phyloP scores from a whole-genome alignment of 2,113 vertebrate species.

The Polyodon spathula region DNA sequence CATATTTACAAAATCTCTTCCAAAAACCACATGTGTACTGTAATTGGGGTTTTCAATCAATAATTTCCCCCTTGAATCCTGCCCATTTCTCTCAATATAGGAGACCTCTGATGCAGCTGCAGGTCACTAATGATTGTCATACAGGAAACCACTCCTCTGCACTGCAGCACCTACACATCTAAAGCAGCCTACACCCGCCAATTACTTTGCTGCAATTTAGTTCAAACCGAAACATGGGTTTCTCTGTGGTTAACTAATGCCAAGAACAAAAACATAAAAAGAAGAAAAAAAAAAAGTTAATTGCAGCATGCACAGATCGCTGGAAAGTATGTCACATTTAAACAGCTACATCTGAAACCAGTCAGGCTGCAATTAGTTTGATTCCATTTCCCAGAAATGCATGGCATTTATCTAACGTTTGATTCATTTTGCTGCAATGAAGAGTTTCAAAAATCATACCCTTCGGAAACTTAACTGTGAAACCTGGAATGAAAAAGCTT shows the following conservation, averaged over 20 bases:
- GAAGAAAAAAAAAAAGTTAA: neutral
- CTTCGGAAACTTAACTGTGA: too few species aligned
- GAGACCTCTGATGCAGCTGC: too few species aligned
- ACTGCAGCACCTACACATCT: too few species aligned
- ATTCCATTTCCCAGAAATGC: neutral
- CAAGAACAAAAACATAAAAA: neutral
- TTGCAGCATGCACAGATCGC: neutral
- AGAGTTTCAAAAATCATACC: too few species aligned
- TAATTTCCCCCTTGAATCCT: too few species aligned
- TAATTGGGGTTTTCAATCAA: too few species aligned
- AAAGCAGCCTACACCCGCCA: neutral
- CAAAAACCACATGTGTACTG: too few species aligned
- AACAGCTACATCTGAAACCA: neutral
- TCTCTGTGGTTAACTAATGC: neutral
- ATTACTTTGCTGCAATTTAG: neutral
- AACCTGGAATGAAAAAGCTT: too few species aligned
- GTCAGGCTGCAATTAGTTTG: neutral
- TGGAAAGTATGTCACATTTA: conserved; percentile 1
- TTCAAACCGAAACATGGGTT: neutral
- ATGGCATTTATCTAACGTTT: neutral
- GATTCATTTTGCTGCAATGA: neutral
- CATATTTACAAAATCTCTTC: too few species aligned
- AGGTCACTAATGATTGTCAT: too few species aligned
- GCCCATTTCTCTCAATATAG: too few species aligned
- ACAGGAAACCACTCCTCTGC: too few species aligned